Evolutionary conservation across 2,113 vertebrate species (phyloP).

Genomic region (Isurus oxyrinchus): DNA sequence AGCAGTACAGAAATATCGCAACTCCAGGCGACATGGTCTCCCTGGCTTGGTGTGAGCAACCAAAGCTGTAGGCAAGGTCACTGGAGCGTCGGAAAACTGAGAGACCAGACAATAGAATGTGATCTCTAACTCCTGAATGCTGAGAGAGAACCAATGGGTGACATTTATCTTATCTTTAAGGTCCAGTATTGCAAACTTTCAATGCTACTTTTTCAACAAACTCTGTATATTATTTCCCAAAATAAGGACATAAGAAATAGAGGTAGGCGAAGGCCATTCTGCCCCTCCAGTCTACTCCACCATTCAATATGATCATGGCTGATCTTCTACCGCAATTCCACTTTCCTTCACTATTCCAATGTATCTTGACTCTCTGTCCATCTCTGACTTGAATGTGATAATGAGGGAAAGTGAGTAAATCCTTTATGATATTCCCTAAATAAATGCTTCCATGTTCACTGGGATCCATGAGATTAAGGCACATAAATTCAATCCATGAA

Average conservation of each 20-base stretch:
- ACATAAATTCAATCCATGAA: no score
- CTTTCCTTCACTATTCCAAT: background rate
- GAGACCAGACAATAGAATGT: background rate
- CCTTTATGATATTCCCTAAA: background rate
- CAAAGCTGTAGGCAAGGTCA: background rate
- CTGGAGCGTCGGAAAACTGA: background rate
- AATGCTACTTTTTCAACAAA: background rate
- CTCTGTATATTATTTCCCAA: background rate
- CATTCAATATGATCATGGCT: background rate
- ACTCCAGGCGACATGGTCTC: background rate
- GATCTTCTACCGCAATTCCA: background rate
- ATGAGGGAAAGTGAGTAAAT: background rate
- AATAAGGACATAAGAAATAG: background rate
- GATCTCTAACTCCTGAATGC: background rate
- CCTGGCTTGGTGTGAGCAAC: background rate
- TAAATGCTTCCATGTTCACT: background rate
- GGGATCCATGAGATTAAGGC: background rate
- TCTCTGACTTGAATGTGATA: background rate
- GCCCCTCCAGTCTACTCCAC: background rate
- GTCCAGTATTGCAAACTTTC: background rate
- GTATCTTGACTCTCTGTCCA: background rate
- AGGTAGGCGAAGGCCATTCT: no score
- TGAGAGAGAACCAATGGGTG: background rate
- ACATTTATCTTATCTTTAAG: background rate
- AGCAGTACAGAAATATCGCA: background rate